These are phyloP conservation scores for Aradus depressus DNA, from an alignment of 2,888 invertebrate genomes.

Conservation along the genomic window DNA sequence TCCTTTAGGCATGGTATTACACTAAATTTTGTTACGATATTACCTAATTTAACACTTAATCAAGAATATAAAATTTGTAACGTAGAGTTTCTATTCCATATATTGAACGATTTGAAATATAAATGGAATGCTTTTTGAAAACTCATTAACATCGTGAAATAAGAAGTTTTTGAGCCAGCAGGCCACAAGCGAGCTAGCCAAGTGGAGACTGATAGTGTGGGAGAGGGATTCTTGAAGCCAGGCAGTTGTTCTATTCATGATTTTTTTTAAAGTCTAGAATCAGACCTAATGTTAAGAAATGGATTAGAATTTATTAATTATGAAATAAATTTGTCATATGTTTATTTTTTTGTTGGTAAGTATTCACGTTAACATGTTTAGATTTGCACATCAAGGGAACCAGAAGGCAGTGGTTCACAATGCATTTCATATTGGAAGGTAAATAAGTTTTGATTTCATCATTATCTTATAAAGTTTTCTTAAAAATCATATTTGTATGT, in stretches of 20 bases:
- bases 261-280: too few relatives aligned
- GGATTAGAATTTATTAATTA: constrained; percentile 5
- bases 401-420: constrained; percentile 8
- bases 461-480: background rate
- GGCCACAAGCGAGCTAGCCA: constrained; percentile 23
- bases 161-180: constrained; percentile 18
- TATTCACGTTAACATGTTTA: background rate
- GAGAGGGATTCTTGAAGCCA: constrained; percentile 13
- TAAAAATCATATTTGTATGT: background rate
- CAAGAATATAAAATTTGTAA: constrained; percentile 69
- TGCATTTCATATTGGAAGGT: constrained; percentile 14
- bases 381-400: constrained; percentile 5
- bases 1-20: constrained; percentile 61
- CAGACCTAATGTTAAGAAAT: too few relatives aligned
- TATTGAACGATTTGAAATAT: constrained; percentile 45
- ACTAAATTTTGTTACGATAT: constrained; percentile 26
- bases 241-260: too few relatives aligned
- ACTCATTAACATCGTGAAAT: constrained; percentile 29
- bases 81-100: constrained; percentile 58
- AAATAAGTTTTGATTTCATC: constrained; percentile 1
- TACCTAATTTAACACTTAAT: constrained; percentile 50
- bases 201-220: constrained; percentile 8
- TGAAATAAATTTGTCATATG: background rate
- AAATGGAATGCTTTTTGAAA: constrained; percentile 28
- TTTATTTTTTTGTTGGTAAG: constrained; percentile 1